phyloP scores from a whole-genome alignment of 2,888 invertebrate genomes.

The Nomada fabriciana region DNA sequence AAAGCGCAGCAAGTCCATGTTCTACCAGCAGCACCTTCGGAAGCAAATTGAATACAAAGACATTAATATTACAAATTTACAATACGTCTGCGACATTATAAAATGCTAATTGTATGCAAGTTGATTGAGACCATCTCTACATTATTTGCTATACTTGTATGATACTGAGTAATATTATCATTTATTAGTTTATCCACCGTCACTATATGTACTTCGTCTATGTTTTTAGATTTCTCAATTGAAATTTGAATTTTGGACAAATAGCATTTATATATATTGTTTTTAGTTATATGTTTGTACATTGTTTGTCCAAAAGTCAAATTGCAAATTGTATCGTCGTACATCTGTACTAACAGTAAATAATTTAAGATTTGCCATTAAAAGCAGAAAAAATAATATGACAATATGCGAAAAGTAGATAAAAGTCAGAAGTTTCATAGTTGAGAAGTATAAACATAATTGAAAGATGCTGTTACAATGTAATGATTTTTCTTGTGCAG shows the following conservation, averaged over 20 bases:
- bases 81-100: slow-evolving; percentile 32
- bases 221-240: slow-evolving; percentile 36
- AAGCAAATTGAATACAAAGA: slow-evolving; percentile 71
- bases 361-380: slow-evolving; percentile 53
- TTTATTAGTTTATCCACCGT: slow-evolving; percentile 29
- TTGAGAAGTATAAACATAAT: slow-evolving; percentile 27
- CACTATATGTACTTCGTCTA: slow-evolving; percentile 31
- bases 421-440: slow-evolving; percentile 38
- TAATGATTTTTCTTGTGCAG: slow-evolving; percentile 16
- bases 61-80: slow-evolving; percentile 45
- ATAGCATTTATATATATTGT: slow-evolving; percentile 23
- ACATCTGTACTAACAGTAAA: slow-evolving; percentile 24
- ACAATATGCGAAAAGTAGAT: slow-evolving; percentile 57
- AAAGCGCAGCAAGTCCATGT: slow-evolving; percentile 97
- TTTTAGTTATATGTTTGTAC: slow-evolving; percentile 31
- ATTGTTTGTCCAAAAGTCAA: slow-evolving; percentile 34
- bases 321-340: slow-evolving; percentile 35
- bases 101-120: slow-evolving; percentile 46
- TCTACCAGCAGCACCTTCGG: slow-evolving; percentile 85
- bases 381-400: slow-evolving; percentile 50
- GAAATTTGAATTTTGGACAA: slow-evolving; percentile 44
- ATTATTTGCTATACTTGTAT: slow-evolving; percentile 30
- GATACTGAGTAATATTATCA: slow-evolving; percentile 38
- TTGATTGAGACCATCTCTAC: slow-evolving; percentile 38
- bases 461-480: slow-evolving; percentile 14